Conservation (phyloP, 2,113 vertebrate genomes). For the Mus spicilegus region DNA sequence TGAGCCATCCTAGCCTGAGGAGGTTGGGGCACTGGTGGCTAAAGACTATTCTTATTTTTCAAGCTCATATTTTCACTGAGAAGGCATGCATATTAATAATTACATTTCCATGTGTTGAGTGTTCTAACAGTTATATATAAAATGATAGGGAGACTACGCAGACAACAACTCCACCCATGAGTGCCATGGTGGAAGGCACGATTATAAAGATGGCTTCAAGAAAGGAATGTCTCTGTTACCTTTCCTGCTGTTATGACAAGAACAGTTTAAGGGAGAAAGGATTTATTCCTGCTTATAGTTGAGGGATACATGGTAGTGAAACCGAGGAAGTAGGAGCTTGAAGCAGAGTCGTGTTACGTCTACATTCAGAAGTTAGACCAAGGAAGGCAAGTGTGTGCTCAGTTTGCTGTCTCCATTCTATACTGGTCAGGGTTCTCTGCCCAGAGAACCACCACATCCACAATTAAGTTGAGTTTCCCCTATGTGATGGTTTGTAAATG, state of each 20-base stretch:
- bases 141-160: slow-evolving; percentile 21
- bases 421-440: no score
- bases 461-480: neutral
- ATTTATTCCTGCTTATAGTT: no score
- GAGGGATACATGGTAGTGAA: neutral
- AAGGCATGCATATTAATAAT: slow-evolving; percentile 21
- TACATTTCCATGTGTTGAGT: neutral
- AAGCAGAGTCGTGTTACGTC: neutral
- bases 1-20: neutral
- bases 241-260: no score
- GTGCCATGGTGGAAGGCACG: neutral
- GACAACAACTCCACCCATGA: neutral
- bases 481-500: no score
- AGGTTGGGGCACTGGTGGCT: slow-evolving; percentile 2
- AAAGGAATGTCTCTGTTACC: neutral
- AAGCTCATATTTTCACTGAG: slow-evolving; percentile 29
- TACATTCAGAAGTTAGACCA: neutral
- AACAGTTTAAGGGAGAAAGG: neutral
- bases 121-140: neutral
- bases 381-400: neutral
- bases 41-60: slow-evolving; percentile 21
- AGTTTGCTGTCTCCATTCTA: neutral
- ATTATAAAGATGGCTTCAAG: neutral
- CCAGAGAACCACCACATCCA: neutral
- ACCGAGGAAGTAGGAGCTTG: neutral